phyloP scores from a whole-genome alignment of 2,113 vertebrate genomes.

The Pterophyllum scalare region DNA sequence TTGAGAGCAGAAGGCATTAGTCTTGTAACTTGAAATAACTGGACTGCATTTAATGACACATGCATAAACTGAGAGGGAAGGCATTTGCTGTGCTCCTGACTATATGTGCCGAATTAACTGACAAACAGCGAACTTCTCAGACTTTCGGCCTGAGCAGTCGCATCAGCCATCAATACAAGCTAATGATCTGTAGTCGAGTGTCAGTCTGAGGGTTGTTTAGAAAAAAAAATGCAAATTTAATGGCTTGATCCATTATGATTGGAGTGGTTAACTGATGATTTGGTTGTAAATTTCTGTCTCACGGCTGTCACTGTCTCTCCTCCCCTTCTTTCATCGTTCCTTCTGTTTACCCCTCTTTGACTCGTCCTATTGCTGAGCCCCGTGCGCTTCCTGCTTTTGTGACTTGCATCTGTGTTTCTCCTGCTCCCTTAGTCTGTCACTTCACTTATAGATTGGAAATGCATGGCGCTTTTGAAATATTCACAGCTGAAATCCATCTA shows the following conservation, averaged over 20 bases:
- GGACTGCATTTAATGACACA: constrained; percentile 65
- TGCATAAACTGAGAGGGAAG: constrained; percentile 59
- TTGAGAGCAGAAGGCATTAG: constrained; percentile 65
- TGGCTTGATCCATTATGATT: constrained; percentile 77
- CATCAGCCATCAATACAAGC: constrained; percentile 53
- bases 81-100: constrained; percentile 64
- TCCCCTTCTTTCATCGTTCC: constrained; percentile 46
- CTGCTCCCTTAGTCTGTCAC: constrained; percentile 21
- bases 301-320: constrained; percentile 48
- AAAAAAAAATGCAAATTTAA: constrained; percentile 68
- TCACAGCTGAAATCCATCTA: constrained; percentile 66
- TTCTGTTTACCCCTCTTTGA: constrained; percentile 45
- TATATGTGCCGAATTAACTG: constrained; percentile 52
- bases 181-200: constrained; percentile 43
- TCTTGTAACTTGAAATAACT: constrained; percentile 63
- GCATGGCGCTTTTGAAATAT: constrained; percentile 49
- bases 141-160: constrained; percentile 47
- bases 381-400: constrained; percentile 8
- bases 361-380: constrained; percentile 23
- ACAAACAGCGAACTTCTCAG: constrained; percentile 61
- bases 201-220: constrained; percentile 55
- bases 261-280: constrained; percentile 78
- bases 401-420: constrained; percentile 8
- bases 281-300: constrained; percentile 69
- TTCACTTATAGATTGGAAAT: background rate